Evolutionary conservation across 1,140 invertebrate species (phyloP).

Genomic region (Zelostemma sp.): DNA sequence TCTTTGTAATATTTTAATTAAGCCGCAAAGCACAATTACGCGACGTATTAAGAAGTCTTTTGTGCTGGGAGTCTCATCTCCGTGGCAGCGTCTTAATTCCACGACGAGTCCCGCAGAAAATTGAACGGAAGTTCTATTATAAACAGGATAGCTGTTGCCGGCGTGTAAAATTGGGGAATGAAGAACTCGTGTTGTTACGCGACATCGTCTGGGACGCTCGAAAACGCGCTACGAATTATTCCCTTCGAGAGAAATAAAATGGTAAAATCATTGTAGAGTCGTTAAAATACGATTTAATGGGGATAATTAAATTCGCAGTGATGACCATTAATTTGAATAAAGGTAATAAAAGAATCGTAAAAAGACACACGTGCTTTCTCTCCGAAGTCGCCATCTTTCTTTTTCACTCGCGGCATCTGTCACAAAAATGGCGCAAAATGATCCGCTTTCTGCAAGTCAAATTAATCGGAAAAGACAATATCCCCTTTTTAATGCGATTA

Average conservation of each 20-base stretch:
- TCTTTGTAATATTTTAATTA: slow-evolving; percentile 22
- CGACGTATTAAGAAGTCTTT: neutral
- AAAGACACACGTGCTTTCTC: no score
- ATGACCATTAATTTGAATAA: no score
- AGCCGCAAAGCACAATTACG: slow-evolving; percentile 3
- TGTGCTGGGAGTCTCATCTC: no score
- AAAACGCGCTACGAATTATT: no score
- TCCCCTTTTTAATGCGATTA: slow-evolving; percentile 58
- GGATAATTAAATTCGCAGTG: no score
- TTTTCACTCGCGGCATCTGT: neutral
- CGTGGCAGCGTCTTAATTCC: slow-evolving; percentile 4
- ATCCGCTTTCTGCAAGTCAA: slow-evolving; percentile 14
- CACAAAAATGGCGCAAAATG: neutral
- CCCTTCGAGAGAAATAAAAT: no score
- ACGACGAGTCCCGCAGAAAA: slow-evolving; percentile 35
- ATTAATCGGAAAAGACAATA: slow-evolving; percentile 58
- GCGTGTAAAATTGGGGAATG: slow-evolving; percentile 14
- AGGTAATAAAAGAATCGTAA: no score
- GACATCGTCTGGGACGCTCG: no score
- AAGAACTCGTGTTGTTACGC: no score
- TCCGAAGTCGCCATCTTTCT: no score
- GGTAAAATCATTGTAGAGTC: no score
- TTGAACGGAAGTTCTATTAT: slow-evolving; percentile 55
- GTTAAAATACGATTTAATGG: no score
- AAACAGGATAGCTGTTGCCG: slow-evolving; percentile 51